Conservation (phyloP, 1,140 invertebrate species). For the Drosophila insularis region DNA sequence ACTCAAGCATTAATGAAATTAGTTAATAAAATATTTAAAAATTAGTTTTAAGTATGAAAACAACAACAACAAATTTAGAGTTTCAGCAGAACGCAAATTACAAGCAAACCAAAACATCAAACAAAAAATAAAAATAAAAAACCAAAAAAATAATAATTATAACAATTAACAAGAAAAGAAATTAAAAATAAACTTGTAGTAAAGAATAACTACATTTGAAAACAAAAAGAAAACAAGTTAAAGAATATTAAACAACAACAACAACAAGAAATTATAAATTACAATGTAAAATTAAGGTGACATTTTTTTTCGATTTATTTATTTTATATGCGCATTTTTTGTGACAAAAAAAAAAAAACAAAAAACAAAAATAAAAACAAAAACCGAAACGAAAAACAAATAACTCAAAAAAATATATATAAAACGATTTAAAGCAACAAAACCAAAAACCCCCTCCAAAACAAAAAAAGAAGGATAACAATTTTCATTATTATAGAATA, state of each 20-base stretch:
- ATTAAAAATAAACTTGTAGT: conserved; percentile 12
- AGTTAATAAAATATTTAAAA: conserved; percentile 47
- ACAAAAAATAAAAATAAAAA: conserved; percentile 15
- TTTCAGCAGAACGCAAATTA: conserved; percentile 61
- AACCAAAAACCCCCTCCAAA: background rate
- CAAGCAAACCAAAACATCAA: conserved; percentile 41
- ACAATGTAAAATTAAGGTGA: conserved; percentile 38
- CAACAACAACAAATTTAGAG: conserved; percentile 64
- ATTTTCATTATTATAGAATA: background rate
- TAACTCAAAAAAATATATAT: background rate
- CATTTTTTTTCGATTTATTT: conserved; percentile 69
- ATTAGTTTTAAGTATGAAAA: background rate
- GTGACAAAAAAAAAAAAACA: conserved; percentile 42
- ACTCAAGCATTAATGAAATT: conserved; percentile 36
- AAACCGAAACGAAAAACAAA: background rate
- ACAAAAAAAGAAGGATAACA: background rate
- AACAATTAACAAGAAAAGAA: conserved; percentile 15
- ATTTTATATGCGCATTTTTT: conserved; percentile 73
- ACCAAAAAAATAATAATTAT: conserved; percentile 32
- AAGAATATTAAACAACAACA: conserved; percentile 4
- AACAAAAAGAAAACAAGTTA: background rate
- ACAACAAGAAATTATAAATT: conserved; percentile 17
- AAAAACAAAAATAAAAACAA: conserved; percentile 1
- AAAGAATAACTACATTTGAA: conserved; percentile 21
- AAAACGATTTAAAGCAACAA: background rate